phyloP scores from a whole-genome alignment of 2,113 vertebrate species.

The Chinchilla lanigera region DNA sequence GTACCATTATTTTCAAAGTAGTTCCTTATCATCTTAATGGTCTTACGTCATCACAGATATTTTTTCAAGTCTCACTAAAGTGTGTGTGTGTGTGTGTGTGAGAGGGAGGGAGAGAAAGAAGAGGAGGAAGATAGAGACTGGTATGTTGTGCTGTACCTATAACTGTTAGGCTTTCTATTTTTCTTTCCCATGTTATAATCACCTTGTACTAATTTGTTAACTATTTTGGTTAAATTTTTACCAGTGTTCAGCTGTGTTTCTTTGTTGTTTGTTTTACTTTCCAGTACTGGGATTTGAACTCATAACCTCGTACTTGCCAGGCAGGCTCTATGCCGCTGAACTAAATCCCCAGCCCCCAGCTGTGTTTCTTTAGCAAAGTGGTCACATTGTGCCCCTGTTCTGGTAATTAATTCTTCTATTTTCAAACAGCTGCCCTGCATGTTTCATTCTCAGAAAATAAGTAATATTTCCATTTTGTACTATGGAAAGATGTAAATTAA shows the following conservation, averaged over 20 bases:
- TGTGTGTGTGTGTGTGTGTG: not conserved
- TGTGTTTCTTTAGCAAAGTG: not conserved
- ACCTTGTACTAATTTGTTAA: not conserved
- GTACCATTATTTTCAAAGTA: not conserved
- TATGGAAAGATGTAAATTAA: not conserved
- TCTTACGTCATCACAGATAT: not conserved
- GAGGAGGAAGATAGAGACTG: not conserved
- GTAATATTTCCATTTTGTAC: slow-evolving; percentile 5
- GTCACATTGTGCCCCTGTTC: not conserved
- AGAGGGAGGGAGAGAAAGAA: too few relatives aligned
- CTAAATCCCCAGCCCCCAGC: too few relatives aligned
- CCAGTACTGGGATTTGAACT: too few relatives aligned
- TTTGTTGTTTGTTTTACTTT: too few relatives aligned
- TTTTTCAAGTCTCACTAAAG: not conserved
- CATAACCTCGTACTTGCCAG: too few relatives aligned
- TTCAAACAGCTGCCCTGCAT: not conserved
- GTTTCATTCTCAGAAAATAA: not conserved
- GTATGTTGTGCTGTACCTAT: not conserved
- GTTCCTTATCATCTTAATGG: not conserved
- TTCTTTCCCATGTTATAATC: not conserved
- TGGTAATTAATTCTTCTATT: not conserved
- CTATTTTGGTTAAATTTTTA: not conserved
- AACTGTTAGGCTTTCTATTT: not conserved
- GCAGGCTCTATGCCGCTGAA: too few relatives aligned
- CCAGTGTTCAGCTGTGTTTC: not conserved